A percentile compares a stretch with the other conserved stretches of the same genome.
phyloP scores from a whole-genome alignment of 2,888 invertebrate species.

The Drosophila phalerata region DNA sequence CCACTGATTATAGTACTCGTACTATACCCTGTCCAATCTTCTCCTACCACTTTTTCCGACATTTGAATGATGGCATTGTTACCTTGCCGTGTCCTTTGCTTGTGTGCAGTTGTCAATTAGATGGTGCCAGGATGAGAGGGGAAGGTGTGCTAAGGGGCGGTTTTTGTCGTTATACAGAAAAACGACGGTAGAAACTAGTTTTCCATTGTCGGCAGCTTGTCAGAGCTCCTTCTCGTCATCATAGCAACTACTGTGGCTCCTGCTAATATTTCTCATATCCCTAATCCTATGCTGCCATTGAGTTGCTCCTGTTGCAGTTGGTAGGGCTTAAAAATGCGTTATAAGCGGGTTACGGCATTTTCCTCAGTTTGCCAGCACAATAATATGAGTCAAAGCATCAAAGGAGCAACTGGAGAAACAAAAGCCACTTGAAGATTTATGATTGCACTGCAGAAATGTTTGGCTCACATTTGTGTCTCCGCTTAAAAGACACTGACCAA shows the following conservation, averaged over 20 bases:
- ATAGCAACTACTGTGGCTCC: slow-evolving; percentile 39
- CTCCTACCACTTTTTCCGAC: neutral
- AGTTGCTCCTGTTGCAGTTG: slow-evolving; percentile 13
- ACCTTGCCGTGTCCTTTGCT: slow-evolving; percentile 18
- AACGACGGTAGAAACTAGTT: slow-evolving; percentile 28
- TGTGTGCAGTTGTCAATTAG: slow-evolving; percentile 66
- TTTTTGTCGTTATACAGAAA: neutral
- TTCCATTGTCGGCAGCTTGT: slow-evolving; percentile 58
- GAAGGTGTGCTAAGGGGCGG: neutral
- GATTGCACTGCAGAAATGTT: slow-evolving; percentile 22
- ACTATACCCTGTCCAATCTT: slow-evolving; percentile 2
- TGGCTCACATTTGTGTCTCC: neutral
- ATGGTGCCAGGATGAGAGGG: slow-evolving; percentile 17
- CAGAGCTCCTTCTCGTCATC: slow-evolving; percentile 44
- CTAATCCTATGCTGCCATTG: slow-evolving; percentile 5
- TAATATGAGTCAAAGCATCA: slow-evolving; percentile 18
- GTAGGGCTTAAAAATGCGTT: slow-evolving; percentile 48
- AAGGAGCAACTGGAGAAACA: slow-evolving; percentile 43
- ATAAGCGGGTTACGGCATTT: slow-evolving; percentile 75
- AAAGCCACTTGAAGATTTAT: slow-evolving; percentile 62
- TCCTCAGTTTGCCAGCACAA: slow-evolving; percentile 43
- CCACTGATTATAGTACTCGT: slow-evolving; percentile 26
- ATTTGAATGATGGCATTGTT: slow-evolving; percentile 29
- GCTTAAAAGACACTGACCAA: neutral
- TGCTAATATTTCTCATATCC: slow-evolving; percentile 17